These are phyloP conservation scores for Hepsetus odoe DNA, from an alignment of 2,113 vertebrate species.

Conservation along the genomic window DNA sequence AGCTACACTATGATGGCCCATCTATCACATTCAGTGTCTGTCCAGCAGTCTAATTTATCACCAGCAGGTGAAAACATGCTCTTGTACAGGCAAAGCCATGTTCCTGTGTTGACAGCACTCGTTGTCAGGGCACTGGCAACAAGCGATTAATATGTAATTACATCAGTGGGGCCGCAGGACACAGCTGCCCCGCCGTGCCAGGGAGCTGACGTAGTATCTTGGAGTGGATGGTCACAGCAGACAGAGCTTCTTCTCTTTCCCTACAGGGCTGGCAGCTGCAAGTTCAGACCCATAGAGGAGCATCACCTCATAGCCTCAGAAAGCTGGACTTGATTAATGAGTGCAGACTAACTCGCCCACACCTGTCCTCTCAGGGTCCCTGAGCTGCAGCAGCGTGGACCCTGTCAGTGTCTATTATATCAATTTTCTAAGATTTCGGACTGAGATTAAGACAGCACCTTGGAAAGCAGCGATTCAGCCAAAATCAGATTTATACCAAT, in stretches of 20 bases:
- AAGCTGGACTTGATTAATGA: constrained; percentile 12
- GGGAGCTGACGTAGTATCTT: constrained; percentile 21
- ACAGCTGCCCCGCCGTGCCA: constrained; percentile 21
- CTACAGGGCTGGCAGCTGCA: constrained; percentile 36
- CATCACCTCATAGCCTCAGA: constrained; percentile 42
- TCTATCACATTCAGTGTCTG: constrained; percentile 20
- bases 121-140: constrained; percentile 50
- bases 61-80: constrained; percentile 45
- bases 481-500: constrained; percentile 7
- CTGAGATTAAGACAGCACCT: background rate
- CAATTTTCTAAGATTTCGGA: constrained; percentile 10
- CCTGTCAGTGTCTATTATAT: constrained; percentile 10
- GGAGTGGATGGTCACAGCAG: background rate
- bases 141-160: constrained; percentile 56
- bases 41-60: constrained; percentile 31
- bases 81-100: constrained; percentile 4
- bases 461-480: constrained; percentile 20
- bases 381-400: background rate
- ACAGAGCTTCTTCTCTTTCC: background rate
- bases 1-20: constrained; percentile 3
- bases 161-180: constrained; percentile 32
- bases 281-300: constrained; percentile 25
- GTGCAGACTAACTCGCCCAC: constrained; percentile 33
- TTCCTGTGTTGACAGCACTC: constrained; percentile 43
- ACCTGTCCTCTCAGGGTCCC: constrained; percentile 41